Evolutionary conservation across 2,113 vertebrate species (phyloP).

Genomic region (Phrynosoma blainvillii): DNA sequence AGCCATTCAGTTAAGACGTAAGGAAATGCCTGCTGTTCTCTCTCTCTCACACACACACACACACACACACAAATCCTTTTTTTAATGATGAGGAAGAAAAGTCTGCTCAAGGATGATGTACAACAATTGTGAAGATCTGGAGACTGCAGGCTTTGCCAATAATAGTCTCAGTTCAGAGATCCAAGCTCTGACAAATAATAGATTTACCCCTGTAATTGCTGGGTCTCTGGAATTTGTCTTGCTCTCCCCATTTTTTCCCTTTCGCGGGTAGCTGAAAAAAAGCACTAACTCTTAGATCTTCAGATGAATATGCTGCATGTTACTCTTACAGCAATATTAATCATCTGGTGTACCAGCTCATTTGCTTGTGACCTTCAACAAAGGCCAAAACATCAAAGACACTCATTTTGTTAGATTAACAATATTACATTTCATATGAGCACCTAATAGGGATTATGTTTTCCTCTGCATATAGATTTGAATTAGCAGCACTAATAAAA

Average conservation of each 20-base stretch:
- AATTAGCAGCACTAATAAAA: slow-evolving; percentile 5
- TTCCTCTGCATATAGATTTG: neutral
- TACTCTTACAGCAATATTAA: neutral
- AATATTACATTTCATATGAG: neutral
- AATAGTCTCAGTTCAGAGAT: neutral
- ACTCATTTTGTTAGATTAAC: slow-evolving; percentile 24
- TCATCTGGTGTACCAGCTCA: neutral
- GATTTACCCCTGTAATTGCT: neutral
- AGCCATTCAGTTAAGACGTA: neutral
- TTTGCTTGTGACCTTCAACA: slow-evolving; percentile 16
- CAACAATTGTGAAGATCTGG: neutral
- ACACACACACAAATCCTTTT: neutral
- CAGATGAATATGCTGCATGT: neutral
- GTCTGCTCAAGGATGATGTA: too few relatives aligned
- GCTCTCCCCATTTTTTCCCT: neutral
- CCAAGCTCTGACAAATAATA: neutral
- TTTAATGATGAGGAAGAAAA: neutral
- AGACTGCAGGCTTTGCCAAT: neutral
- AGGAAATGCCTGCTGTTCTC: neutral
- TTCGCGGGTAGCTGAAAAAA: neutral
- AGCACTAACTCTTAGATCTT: neutral
- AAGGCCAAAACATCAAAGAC: neutral
- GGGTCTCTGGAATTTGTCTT: neutral
- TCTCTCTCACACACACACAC: neutral
- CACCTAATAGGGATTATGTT: neutral